Evolutionary conservation across 53 echinoderm and acorn worm genomes (phyloP).

Genomic region (Glandiceps talaboti): DNA sequence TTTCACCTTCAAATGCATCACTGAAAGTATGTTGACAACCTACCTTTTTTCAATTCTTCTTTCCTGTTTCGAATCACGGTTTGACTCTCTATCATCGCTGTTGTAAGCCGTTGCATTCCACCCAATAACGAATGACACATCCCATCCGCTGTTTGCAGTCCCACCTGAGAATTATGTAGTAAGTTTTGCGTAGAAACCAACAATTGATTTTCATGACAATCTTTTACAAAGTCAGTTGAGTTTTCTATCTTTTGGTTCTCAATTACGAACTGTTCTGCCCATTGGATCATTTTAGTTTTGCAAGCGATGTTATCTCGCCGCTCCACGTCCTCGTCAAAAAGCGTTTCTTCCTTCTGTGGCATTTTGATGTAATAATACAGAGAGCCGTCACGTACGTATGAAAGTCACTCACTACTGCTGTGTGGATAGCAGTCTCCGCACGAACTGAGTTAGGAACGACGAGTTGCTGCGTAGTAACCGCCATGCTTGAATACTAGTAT

Average conservation of each 20-base stretch:
- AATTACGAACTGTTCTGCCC: neutral
- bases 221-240: neutral
- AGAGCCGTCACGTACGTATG: too few relatives aligned
- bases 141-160: neutral
- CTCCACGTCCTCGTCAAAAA: neutral
- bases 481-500: too few relatives aligned
- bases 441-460: too few relatives aligned
- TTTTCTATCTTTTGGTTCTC: neutral
- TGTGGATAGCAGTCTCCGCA: too few relatives aligned
- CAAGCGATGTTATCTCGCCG: neutral
- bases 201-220: neutral
- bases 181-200: neutral
- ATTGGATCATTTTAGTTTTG: neutral
- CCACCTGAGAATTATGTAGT: neutral
- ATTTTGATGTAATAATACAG: too few relatives aligned
- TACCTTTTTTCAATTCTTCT: neutral
- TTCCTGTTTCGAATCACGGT: neutral
- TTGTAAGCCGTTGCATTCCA: neutral
- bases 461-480: too few relatives aligned
- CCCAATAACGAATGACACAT: neutral
- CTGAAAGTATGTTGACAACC: neutral
- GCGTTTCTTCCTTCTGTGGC: neutral
- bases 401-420: too few relatives aligned
- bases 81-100: neutral
- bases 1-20: neutral